These are phyloP conservation scores for Acomys russatus DNA, from an alignment of 2,797 vertebrate species.

Conservation along the genomic window DNA sequence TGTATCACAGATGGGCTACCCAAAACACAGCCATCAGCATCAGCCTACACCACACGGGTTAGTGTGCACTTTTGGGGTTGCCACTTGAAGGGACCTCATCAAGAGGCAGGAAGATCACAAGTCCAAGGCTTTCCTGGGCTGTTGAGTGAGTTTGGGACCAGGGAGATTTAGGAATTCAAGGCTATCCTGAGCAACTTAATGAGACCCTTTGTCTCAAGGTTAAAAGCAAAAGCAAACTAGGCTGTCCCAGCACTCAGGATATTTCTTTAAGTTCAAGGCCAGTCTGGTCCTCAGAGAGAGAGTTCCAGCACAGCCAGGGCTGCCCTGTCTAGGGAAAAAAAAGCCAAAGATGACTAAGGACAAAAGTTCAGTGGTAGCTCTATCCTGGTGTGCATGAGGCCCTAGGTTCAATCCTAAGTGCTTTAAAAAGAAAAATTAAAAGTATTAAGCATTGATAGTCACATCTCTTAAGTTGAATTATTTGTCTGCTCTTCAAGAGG, in stretches of 20 bases:
- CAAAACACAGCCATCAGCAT: background rate
- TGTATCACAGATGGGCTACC: background rate
- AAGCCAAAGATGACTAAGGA: background rate
- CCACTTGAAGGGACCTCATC: background rate
- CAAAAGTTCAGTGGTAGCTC: background rate
- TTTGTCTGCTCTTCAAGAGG: constrained; percentile 1
- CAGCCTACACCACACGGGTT: background rate
- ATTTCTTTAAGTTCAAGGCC: background rate
- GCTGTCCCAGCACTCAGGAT: background rate
- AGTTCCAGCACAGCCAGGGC: background rate
- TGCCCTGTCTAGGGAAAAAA: no score
- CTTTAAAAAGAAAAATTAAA: background rate
- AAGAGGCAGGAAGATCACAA: background rate
- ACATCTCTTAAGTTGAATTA: background rate
- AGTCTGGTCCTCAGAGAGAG: background rate
- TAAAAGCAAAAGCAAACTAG: background rate
- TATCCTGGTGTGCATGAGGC: background rate
- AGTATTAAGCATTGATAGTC: constrained; percentile 1
- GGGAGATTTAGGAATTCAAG: background rate
- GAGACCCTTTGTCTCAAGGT: background rate
- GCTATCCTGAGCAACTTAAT: background rate
- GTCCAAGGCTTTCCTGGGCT: background rate
- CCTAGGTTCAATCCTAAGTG: background rate
- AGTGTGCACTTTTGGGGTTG: background rate
- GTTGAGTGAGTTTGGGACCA: background rate